Base-by-base conservation (phyloP, 2,797 vertebrate species). In the Gymnothorax javanicus region DNA sequence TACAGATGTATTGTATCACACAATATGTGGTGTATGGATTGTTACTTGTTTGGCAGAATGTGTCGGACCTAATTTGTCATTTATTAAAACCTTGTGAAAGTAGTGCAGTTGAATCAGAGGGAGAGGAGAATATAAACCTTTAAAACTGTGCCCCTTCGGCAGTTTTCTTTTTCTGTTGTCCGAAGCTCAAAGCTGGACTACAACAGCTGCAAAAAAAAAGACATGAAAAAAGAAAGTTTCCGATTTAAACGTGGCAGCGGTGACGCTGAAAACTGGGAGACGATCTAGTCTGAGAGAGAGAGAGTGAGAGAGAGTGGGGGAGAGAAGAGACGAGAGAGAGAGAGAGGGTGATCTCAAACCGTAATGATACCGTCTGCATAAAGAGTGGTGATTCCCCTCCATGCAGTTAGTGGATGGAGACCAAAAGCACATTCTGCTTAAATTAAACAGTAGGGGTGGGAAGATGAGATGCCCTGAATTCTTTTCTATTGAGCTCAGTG, bases 401-500 rank as follows among this genome's bases (percentile, higher is more conserved):
- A 2, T 82, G 83, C 85, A 89, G 87, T 85, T 87, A 86, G 82
- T 87, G 62, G 52, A 88, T 77, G 59, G 85, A 88, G 84, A 87
- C 87, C 81, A 83, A 82, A 89, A 87, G 88, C 90, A 91, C 92
- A 93, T 91, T 90, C 89, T 93, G 92, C 89, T 93, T 92, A 89
- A 91, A 92, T 93, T 93, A 93, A 92, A 92, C 17, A 82, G 59
- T 82, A 87, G 87, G 84, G 88, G 84, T 87, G 85, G 88, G 64
- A 87, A 89, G 87, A 86, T 84, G 88, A 90, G 87, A 91, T 87
- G 85, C 85, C 90, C 89, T 90, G 89, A 90, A 92, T 93, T 92
- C 91, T 92, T 93, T 92, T 91, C 90, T 88, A 89, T 89, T 93
- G 91, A 93, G 91, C 91, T 93, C 91, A 93, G 89, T 25, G 86